These are phyloP conservation scores for Ceratotherium simum DNA, from an alignment of 2,113 vertebrate species.

Conservation along the genomic window DNA sequence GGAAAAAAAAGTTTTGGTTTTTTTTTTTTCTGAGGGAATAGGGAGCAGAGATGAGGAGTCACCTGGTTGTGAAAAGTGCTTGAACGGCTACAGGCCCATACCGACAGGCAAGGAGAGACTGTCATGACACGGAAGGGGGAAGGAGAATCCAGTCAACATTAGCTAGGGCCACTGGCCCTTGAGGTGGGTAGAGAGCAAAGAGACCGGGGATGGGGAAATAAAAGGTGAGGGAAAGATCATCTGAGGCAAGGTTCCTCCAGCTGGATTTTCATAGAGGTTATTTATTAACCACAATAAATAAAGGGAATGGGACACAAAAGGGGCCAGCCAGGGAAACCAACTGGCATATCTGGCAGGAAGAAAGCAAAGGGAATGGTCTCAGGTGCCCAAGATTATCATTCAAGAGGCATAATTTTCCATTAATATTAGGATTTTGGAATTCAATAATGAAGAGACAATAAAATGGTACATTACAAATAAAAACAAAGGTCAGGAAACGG, in stretches of 20 bases:
- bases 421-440: background rate
- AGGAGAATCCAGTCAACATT: background rate
- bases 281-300: conserved; percentile 66
- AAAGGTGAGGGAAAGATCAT: background rate
- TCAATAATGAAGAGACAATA: background rate
- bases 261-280: conserved; percentile 34
- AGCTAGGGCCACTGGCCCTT: background rate
- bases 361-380: background rate
- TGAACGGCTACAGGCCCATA: background rate
- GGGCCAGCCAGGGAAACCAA: background rate
- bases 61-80: background rate
- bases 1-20: background rate
- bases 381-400: background rate
- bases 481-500: background rate
- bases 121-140: background rate
- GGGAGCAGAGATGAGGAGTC: background rate
- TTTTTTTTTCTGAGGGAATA: background rate
- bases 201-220: background rate
- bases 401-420: background rate
- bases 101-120: background rate
- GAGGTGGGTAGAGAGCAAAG: background rate
- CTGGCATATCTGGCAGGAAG: background rate
- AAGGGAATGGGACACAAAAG: conserved; percentile 38
- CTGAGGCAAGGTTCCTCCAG: background rate
- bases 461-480: background rate